phyloP scores from a whole-genome alignment of 2,113 vertebrate species.

The Leptodactylus fuscus region DNA sequence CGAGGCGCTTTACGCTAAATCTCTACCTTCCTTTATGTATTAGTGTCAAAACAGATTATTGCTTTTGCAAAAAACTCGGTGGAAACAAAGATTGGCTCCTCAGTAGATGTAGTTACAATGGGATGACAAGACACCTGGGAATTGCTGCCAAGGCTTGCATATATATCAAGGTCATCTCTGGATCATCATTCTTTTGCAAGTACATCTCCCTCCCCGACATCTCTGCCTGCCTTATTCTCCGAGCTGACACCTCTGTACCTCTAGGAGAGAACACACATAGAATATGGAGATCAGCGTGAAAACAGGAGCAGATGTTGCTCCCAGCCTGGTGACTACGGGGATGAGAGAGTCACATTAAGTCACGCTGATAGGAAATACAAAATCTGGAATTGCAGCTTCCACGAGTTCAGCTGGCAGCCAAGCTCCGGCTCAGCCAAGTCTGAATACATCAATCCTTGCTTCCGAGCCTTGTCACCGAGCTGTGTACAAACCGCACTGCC shows the following conservation, averaged over 20 bases:
- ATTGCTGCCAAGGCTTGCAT: background rate
- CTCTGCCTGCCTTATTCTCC: background rate
- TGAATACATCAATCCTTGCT: slow-evolving; percentile 67
- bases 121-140: background rate
- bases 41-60: background rate
- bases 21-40: background rate
- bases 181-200: background rate
- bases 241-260: slow-evolving; percentile 1
- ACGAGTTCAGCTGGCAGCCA: slow-evolving; percentile 58
- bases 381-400: slow-evolving; percentile 39
- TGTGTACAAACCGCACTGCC: slow-evolving; percentile 40
- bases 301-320: slow-evolving; percentile 46
- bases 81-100: background rate
- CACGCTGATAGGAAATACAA: slow-evolving; percentile 47
- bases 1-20: background rate
- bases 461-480: slow-evolving; percentile 19
- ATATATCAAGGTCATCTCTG: slow-evolving; percentile 31
- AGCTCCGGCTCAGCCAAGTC: slow-evolving; percentile 60
- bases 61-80: background rate
- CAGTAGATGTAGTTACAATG: slow-evolving; percentile 5
- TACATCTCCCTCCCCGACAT: background rate
- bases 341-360: slow-evolving; percentile 50
- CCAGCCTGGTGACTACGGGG: slow-evolving; percentile 39
- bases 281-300: slow-evolving; percentile 31
- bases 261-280: slow-evolving; percentile 13